Percentiles rank a stretch among this genome's conserved stretches.
Conservation (phyloP, 1,140 invertebrate genomes). For the Metopolophium dirhodum region DNA sequence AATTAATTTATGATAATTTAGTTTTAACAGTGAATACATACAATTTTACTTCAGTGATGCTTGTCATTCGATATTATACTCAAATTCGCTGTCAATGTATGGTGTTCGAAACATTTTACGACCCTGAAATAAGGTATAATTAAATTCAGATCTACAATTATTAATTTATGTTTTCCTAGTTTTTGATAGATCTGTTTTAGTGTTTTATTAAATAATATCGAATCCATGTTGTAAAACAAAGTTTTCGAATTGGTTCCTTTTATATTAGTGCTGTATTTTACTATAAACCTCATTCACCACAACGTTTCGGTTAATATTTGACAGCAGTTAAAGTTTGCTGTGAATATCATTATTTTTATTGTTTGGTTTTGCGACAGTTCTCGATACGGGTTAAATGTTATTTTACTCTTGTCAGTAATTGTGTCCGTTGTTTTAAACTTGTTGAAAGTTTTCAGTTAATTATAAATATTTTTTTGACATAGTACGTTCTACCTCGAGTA, state of each 20-base stretch:
- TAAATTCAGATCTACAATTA: neutral
- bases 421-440: neutral
- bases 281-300: neutral
- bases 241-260: neutral
- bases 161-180: neutral
- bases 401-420: neutral
- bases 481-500: neutral
- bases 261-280: neutral
- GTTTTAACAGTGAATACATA: neutral
- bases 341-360: neutral
- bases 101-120: neutral
- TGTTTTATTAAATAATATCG: neutral
- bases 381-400: neutral
- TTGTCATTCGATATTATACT: neutral
- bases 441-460: neutral
- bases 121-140: neutral
- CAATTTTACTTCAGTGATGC: neutral
- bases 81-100: neutral
- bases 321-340: neutral
- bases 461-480: neutral
- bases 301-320: neutral
- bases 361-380: neutral
- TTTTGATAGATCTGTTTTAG: neutral
- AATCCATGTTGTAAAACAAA: neutral
- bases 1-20: constrained; percentile 16